These are phyloP conservation scores for Charina bottae DNA, from an alignment of 2,113 vertebrate genomes.

Conservation along the genomic window DNA sequence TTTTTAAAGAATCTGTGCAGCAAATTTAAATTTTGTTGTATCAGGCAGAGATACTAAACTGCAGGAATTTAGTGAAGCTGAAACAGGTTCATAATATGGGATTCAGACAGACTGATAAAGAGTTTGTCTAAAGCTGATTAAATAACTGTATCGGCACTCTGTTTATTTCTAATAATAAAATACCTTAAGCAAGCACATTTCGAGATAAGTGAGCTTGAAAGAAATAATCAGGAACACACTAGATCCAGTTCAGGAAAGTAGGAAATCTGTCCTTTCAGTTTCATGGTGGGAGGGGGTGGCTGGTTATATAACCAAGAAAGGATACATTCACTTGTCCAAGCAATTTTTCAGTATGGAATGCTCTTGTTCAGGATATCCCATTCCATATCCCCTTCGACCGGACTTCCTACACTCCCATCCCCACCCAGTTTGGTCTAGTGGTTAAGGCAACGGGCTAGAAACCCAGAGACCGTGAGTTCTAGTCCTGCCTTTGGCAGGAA, in stretches of 20 bases:
- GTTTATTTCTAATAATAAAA: neutral
- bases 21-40: neutral
- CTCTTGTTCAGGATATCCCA: neutral
- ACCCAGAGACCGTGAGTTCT: no score
- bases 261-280: neutral
- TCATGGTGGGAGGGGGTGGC: neutral
- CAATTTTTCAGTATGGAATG: neutral
- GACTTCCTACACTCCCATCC: neutral
- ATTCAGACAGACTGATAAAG: neutral
- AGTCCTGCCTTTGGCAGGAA: no score
- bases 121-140: neutral
- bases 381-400: neutral
- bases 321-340: neutral
- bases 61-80: neutral
- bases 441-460: no score
- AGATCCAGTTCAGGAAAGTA: neutral
- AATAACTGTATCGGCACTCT: accelerated
- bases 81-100: neutral
- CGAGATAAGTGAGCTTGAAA: neutral
- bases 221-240: neutral
- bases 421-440: no score
- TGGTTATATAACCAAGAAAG: neutral
- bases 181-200: slow-evolving; percentile 12
- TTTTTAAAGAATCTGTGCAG: neutral
- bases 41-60: neutral